Evolutionary conservation across 2,797 vertebrate species (phyloP), one percentile per base, ranked within the genome.

Genomic region (Oryzias sinensis): DNA sequence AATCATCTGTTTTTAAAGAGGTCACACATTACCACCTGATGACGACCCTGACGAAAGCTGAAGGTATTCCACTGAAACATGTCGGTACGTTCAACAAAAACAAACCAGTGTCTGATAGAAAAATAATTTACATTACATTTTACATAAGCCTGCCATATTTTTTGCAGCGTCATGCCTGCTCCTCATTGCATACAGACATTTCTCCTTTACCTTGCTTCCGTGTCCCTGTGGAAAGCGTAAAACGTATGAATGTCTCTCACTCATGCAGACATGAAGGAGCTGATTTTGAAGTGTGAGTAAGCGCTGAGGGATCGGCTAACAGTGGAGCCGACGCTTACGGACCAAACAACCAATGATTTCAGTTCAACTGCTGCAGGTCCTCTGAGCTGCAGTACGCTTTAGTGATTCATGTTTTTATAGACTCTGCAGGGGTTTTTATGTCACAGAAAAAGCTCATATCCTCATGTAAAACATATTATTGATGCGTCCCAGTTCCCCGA

Each of bases 221-320:
- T 71, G 74, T 70, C 63, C 50, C 48, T 46, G 29, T 25, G 29
- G 29, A 22, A 33, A 8, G 11, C 29, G 29, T 8, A 8, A 6
- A 74, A 77, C 47, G 33, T 44, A 48, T 46, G 58, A 43, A 49
- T 1, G 68, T 67, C 59, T 73, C 54, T 70, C 57, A 52, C 25
- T 53, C 37, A 41, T 29, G 56, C 52, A 52, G 45, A 37, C 62
- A 49, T 57, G 17, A 69, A 49, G 8, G 51, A 37, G 25, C 6
- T 17, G n/a, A 18, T 44, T 44, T 44, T 52, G 2, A 29, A 49
- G 40, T 18, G 58, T 77, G 70, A 74, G 65, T 82, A 66, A 81
- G 25, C 53, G 14, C 45, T 60, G 59, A 53, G 29, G 55, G 46
- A 65, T 1, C 16, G 9, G 45, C 44, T 18, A 9, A 25, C 14